Evolutionary conservation across 2,888 invertebrate species (phyloP).

Genomic region (Drosophila lacicola): DNA sequence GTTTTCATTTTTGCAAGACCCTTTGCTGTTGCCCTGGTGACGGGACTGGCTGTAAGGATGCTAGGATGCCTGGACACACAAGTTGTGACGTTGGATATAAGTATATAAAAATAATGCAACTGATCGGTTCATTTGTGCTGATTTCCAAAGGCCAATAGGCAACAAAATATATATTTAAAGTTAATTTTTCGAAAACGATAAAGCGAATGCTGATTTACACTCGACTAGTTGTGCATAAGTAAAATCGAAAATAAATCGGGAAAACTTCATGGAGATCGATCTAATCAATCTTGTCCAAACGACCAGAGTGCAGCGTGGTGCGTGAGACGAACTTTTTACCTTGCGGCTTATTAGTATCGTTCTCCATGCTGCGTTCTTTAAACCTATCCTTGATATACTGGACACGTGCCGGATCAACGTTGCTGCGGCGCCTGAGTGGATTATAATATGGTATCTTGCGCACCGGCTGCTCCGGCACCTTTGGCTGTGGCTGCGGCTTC

Average conservation of each 20-base stretch:
- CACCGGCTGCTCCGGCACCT: conserved; percentile 29
- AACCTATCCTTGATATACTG: conserved; percentile 57
- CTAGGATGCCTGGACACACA: too few relatives aligned
- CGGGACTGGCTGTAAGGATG: not conserved
- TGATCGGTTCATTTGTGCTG: not conserved
- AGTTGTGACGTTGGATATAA: too few relatives aligned
- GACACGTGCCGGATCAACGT: conserved; percentile 55
- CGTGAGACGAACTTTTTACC: conserved; percentile 58
- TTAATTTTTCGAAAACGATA: conserved; percentile 9
- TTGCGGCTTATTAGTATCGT: conserved; percentile 29
- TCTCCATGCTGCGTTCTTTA: conserved; percentile 38
- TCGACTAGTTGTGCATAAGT: conserved; percentile 3
- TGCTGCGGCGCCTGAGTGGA: conserved; percentile 55
- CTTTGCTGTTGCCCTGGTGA: not conserved
- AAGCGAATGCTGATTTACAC: conserved; percentile 16
- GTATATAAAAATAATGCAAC: not conserved
- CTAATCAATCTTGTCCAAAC: conserved; percentile 57
- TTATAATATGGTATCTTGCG: conserved; percentile 37
- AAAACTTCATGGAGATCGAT: not conserved
- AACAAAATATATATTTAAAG: conserved; percentile 29
- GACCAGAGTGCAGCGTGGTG: conserved; percentile 56
- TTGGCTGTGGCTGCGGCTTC: conserved; percentile 14
- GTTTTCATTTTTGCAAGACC: too few relatives aligned
- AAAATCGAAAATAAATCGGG: conserved; percentile 9
- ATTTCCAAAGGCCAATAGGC: conserved; percentile 21